Evolutionary conservation across 92 coral and sea anemone species (phyloP).

Genomic region (Porites cylindrica): DNA sequence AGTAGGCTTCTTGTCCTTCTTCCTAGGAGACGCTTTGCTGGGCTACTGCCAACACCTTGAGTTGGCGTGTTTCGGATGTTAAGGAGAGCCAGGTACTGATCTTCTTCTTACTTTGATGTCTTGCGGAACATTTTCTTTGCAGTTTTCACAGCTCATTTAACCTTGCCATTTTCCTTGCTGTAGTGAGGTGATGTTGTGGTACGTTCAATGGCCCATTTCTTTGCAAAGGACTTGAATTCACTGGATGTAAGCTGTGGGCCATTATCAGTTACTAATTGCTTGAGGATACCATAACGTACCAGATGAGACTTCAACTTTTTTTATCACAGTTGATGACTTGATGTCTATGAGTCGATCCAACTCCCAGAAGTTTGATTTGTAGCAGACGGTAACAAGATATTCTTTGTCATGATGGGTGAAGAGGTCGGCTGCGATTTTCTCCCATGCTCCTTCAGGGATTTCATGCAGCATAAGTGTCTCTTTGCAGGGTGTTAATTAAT

Average conservation of each 20-base stretch:
- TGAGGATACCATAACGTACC: not conserved
- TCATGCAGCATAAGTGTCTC: too few relatives aligned
- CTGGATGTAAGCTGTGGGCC: too few relatives aligned
- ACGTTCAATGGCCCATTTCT: too few relatives aligned
- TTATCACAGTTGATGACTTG: not conserved
- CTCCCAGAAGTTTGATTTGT: conserved; percentile 15
- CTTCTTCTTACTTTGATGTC: conserved; percentile 16
- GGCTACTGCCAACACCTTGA: conserved; percentile 30
- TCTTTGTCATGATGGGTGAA: conserved; percentile 15
- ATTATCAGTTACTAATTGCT: not conserved
- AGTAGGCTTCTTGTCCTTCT: conserved; percentile 21
- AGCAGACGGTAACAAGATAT: conserved; percentile 10
- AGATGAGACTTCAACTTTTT: not conserved
- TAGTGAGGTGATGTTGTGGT: not conserved
- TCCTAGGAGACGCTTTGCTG: conserved; percentile 11
- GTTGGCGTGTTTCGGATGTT: conserved; percentile 10
- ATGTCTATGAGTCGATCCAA: not conserved
- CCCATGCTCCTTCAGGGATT: conserved; percentile 12
- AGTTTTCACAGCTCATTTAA: conserved; percentile 11
- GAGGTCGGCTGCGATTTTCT: conserved; percentile 9
- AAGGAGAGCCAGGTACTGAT: conserved; percentile 28
- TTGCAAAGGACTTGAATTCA: too few relatives aligned
- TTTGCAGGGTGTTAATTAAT: too few relatives aligned
- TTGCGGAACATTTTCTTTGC: conserved; percentile 13
- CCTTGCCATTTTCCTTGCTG: not conserved